Percentiles rank a stretch among this genome's conserved stretches.
Evolutionary conservation across 2,113 vertebrate genomes (phyloP).

Genomic region (Columba janthina): DNA sequence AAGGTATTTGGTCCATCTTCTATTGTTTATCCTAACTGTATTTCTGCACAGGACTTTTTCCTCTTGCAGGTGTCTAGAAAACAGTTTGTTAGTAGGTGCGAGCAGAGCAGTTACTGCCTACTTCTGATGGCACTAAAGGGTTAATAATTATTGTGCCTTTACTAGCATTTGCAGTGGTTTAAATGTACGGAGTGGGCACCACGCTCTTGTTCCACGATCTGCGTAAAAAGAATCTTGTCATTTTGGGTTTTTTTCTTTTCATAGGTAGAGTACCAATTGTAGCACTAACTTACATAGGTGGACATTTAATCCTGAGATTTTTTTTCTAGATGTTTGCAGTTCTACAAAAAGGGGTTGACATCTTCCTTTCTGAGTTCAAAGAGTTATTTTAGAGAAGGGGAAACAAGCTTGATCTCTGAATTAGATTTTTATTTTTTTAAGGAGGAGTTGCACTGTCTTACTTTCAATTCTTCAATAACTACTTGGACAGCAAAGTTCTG

Average conservation of each 20-base stretch:
- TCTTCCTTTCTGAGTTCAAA: not conserved
- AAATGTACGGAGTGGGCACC: not conserved
- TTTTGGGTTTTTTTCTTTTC: not conserved
- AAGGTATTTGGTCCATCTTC: conserved; percentile 79
- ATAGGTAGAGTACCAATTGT: not conserved
- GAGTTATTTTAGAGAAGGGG: not conserved
- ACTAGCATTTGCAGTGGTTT: not conserved
- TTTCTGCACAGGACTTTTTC: not conserved
- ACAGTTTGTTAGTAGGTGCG: not conserved
- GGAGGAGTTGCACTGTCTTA: not conserved
- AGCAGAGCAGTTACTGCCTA: not conserved
- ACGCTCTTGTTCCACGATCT: not conserved
- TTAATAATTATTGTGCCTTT: not conserved
- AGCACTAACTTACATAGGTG: not conserved
- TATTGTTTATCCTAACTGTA: not conserved
- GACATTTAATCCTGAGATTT: not conserved
- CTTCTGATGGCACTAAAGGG: not conserved
- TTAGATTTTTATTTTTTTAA: conserved; percentile 4
- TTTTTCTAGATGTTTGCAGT: not conserved
- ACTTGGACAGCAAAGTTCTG: conserved; percentile 4
- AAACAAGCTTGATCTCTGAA: not conserved
- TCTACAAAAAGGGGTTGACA: not conserved
- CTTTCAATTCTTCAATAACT: conserved; percentile 1
- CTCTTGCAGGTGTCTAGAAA: not conserved
- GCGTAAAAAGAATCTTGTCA: not conserved